Evolutionary conservation across 2,113 vertebrate species (phyloP), one percentile per base, ranked within the genome.

Genomic region (Ahaetulla prasina): DNA sequence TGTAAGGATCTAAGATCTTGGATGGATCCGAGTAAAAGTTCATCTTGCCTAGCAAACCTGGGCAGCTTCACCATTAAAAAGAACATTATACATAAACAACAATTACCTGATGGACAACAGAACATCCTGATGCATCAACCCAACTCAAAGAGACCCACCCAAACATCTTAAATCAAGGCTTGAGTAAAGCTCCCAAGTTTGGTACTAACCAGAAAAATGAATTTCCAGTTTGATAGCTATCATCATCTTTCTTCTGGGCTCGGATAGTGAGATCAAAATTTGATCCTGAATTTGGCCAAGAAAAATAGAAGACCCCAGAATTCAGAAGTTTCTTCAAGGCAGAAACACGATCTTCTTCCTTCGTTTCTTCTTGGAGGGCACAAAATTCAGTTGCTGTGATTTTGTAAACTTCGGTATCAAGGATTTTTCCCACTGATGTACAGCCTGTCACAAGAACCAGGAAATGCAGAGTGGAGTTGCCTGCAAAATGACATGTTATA

Each of bases 381-480:
- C 95, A 97, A 86, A 98, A 97, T 91, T 98, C 98, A 45, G 96
- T 97, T 95, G 97, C 94, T 0, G 97, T 98, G 95, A 98, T 98
- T 94, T 97, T 98, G 96, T 97, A 98, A 97, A 98, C 97, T 95
- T 98, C 98, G 1, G 97, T 95, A 0, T 98, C 98, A 86, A 97
- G 97, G 87, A 98, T 97, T 95, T 97, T 97, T 94, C 98, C 98
- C 94, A 98, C 97, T 0, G 98, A 98, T 0, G 96, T 95, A 95
- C 98, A 98, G 95, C 98, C 97, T 25, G 97, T 98, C 95, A 98
- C 98, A 96, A 98, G 87, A 80, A 98, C 97, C 96, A 98, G 96
- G 95, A 98, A 98, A 94, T 97, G 97, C 95, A 98, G 96, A 43
- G 93, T 94, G 27, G 90, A 0, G 39, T 94, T 97, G 94, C 98